Evolutionary conservation across 2,113 vertebrate genomes (phyloP).

Genomic region (Petaurus breviceps): DNA sequence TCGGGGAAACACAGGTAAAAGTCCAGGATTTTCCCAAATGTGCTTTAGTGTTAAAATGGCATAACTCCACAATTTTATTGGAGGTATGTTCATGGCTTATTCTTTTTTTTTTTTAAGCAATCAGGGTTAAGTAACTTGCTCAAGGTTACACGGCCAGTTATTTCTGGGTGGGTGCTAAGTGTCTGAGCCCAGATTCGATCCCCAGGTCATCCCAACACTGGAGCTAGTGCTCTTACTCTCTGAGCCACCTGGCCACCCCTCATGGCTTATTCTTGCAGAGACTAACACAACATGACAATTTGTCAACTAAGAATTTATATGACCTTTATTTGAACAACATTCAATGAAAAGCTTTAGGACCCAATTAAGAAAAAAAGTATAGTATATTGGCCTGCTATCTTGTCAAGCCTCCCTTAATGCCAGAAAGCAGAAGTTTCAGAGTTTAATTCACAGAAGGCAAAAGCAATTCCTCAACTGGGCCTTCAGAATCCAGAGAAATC

Average conservation of each 20-base stretch:
- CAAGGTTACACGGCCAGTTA: no score
- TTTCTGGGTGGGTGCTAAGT: no score
- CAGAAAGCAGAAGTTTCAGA: conserved; percentile 53
- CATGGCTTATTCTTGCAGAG: conserved; percentile 49
- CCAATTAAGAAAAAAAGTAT: conserved; percentile 34
- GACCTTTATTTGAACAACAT: conserved; percentile 44
- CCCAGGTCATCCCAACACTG: no score
- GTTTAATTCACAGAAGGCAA: not conserved
- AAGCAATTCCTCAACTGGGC: conserved; percentile 21
- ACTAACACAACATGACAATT: conserved; percentile 42
- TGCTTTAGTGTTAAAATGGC: conserved; percentile 53
- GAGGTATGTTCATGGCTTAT: not conserved
- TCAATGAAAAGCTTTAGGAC: conserved; percentile 46
- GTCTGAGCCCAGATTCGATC: no score
- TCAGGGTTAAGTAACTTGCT: no score
- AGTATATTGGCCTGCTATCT: conserved; percentile 30
- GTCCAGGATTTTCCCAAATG: conserved; percentile 53
- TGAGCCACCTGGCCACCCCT: no score
- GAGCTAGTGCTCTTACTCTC: no score
- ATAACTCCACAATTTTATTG: conserved; percentile 23
- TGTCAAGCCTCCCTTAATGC: conserved; percentile 45
- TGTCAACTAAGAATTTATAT: conserved; percentile 57
- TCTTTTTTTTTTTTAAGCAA: no score
- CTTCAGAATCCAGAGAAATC: conserved; percentile 32
- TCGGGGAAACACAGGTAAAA: no score